Evolutionary conservation across 2,113 vertebrate species (phyloP).

Genomic region (Delphinus delphis): DNA sequence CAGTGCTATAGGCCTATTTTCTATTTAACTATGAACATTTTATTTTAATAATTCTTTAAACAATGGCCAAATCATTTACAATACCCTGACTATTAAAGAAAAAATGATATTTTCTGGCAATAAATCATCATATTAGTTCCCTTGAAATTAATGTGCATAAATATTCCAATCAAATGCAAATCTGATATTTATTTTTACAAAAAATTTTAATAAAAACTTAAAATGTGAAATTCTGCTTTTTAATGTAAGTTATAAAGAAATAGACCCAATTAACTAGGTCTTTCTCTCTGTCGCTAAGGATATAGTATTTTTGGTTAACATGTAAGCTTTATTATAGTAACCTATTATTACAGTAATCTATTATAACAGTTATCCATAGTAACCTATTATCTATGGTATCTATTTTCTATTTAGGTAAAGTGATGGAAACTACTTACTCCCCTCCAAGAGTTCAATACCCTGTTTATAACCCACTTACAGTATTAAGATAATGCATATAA

Average conservation of each 20-base stretch:
- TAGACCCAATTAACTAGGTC: neutral
- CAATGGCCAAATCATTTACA: conserved; percentile 13
- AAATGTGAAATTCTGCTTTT: neutral
- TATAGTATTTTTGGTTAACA: neutral
- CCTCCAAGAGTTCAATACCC: neutral
- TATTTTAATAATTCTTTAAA: conserved; percentile 67
- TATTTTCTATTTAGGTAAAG: neutral
- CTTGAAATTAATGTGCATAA: conserved; percentile 33
- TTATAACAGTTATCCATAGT: neutral
- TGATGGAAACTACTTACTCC: neutral
- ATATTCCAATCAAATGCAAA: neutral
- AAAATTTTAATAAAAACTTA: neutral
- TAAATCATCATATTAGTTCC: conserved; percentile 27
- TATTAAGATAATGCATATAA: neutral
- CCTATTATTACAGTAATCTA: neutral
- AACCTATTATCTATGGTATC: neutral
- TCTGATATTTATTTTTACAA: neutral
- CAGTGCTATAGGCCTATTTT: neutral
- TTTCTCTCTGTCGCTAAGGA: neutral
- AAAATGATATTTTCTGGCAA: neutral
- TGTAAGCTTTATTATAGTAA: neutral
- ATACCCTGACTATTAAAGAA: neutral
- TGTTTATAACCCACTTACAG: neutral
- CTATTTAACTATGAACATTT: conserved; percentile 28
- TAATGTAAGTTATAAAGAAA: neutral